Evolutionary conservation across 2,888 invertebrate genomes (phyloP).

Genomic region (Brenthis daphne): DNA sequence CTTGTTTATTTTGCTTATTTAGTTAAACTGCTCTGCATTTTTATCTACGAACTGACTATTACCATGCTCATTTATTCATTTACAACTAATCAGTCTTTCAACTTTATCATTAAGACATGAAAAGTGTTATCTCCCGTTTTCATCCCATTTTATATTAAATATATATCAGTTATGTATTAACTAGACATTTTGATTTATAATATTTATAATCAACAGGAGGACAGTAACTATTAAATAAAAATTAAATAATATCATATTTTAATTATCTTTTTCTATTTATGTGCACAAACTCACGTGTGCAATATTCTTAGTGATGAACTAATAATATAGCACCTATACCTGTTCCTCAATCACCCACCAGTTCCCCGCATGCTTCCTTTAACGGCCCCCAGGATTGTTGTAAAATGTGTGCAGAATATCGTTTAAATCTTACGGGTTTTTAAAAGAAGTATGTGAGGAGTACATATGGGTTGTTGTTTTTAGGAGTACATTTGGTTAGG

Average conservation of each 20-base stretch:
- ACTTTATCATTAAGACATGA: slow-evolving; percentile 36
- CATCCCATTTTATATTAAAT: slow-evolving; percentile 3
- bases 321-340: slow-evolving; percentile 42
- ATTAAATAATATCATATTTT: slow-evolving; percentile 16
- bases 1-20: slow-evolving; percentile 54
- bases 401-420: slow-evolving; percentile 80
- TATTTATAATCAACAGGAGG: slow-evolving; percentile 7
- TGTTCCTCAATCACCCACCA: slow-evolving; percentile 47
- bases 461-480: slow-evolving; percentile 41
- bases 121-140: slow-evolving; percentile 36
- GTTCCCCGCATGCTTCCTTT: slow-evolving; percentile 81
- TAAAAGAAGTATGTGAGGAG: slow-evolving; percentile 79
- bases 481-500: slow-evolving; percentile 51
- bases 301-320: slow-evolving; percentile 25
- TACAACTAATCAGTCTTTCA: slow-evolving; percentile 38
- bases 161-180: background rate
- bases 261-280: background rate
- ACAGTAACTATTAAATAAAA: background rate
- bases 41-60: slow-evolving; percentile 63
- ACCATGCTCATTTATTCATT: slow-evolving; percentile 48
- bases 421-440: slow-evolving; percentile 72
- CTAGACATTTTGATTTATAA: background rate
- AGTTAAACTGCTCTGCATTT: slow-evolving; percentile 76
- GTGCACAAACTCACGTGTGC: slow-evolving; percentile 37
- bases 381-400: slow-evolving; percentile 67